phyloP scores from a whole-genome alignment of 1,140 invertebrate species.

The Drosophila sproati region DNA sequence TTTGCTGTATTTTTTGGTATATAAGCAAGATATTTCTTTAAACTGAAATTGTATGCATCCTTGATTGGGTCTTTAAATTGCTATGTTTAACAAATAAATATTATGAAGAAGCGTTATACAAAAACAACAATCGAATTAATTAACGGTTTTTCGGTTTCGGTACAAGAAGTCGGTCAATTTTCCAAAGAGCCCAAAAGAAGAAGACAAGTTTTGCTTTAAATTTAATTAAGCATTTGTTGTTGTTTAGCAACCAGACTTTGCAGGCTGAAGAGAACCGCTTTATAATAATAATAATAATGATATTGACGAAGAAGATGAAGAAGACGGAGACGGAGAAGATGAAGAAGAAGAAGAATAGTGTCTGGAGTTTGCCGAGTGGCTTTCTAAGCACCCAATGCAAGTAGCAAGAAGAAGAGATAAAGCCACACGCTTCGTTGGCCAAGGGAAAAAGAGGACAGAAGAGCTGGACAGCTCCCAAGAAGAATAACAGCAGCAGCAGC shows the following conservation, averaged over 20 bases:
- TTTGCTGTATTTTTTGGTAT: neutral
- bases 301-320: constrained; percentile 4
- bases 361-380: constrained; percentile 62
- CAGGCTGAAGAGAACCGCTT: constrained; percentile 4
- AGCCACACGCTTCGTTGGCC: constrained; percentile 65
- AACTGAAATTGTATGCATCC: constrained; percentile 10
- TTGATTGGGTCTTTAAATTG: constrained; percentile 29
- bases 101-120: constrained; percentile 1
- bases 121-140: constrained; percentile 66
- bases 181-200: constrained; percentile 24
- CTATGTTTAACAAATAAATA: constrained; percentile 14
- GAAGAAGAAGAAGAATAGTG: constrained; percentile 11
- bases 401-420: neutral
- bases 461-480: constrained; percentile 56
- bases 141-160: constrained; percentile 62
- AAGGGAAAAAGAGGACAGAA: constrained; percentile 9
- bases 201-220: constrained; percentile 51
- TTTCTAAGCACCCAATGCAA: constrained; percentile 60
- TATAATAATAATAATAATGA: constrained; percentile 1
- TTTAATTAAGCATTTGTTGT: constrained; percentile 71
- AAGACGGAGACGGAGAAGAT: constrained; percentile 31
- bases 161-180: constrained; percentile 75
- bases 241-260: constrained; percentile 18
- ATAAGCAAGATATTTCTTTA: neutral
- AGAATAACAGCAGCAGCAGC: constrained; percentile 32